Conservation (phyloP, 2,113 vertebrate species). For the Pristiophorus japonicus region DNA sequence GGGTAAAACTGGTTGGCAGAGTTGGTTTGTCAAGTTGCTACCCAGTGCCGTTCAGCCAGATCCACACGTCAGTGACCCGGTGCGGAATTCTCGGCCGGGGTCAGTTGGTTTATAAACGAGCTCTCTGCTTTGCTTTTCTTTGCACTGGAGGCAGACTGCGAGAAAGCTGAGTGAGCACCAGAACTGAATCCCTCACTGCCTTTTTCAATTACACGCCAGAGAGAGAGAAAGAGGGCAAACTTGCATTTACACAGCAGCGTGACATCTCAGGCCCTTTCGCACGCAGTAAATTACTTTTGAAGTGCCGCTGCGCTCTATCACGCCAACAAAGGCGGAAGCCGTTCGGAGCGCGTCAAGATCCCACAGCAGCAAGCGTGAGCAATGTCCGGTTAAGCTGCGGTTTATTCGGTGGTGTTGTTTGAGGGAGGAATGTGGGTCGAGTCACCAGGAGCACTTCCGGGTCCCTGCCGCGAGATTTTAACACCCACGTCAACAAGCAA, state of each 20-base stretch:
- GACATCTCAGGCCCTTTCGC: neutral
- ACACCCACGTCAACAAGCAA: too few relatives aligned
- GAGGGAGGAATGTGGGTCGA: neutral
- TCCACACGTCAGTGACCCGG: neutral
- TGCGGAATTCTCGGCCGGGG: too few relatives aligned
- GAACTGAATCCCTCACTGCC: neutral
- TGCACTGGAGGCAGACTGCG: neutral
- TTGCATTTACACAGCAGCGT: neutral
- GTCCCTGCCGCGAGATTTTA: too few relatives aligned
- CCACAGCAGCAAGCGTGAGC: neutral
- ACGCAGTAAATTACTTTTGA: neutral
- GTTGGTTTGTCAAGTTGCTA: neutral
- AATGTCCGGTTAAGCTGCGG: neutral
- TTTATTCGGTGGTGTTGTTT: neutral
- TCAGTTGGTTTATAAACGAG: neutral
- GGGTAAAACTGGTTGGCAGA: neutral
- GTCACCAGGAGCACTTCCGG: too few relatives aligned
- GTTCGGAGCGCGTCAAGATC: neutral
- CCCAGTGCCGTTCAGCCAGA: neutral
- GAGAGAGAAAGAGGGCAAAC: neutral
- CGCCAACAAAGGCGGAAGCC: neutral
- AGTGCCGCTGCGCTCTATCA: too few relatives aligned
- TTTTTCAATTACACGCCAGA: neutral
- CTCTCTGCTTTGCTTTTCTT: neutral
- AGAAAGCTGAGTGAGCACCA: neutral